phyloP scores from a whole-genome alignment of 2,888 invertebrate species.

The Notodonta ziczac region DNA sequence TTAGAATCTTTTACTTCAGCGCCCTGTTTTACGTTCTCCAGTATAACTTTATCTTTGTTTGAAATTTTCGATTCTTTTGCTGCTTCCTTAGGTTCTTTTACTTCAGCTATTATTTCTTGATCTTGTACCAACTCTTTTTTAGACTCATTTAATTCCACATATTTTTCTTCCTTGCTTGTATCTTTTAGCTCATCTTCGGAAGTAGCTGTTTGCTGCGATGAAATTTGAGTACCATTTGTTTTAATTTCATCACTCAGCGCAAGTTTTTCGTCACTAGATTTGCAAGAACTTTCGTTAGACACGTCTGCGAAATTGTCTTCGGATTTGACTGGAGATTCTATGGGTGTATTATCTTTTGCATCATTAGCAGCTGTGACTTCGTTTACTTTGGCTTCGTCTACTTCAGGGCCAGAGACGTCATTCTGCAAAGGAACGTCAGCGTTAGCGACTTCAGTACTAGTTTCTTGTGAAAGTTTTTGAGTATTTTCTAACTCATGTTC shows the following conservation, averaged over 20 bases:
- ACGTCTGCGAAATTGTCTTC: conserved; percentile 73
- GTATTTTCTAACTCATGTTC: conserved; percentile 50
- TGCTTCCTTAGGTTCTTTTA: conserved; percentile 21
- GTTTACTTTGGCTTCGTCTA: conserved; percentile 11
- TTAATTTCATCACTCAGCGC: conserved; percentile 9
- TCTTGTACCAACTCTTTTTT: conserved; percentile 1
- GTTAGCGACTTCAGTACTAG: conserved; percentile 13
- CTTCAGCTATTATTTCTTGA: conserved; percentile 21
- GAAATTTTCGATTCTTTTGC: conserved; percentile 22
- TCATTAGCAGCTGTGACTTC: conserved; percentile 12
- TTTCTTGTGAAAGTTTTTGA: conserved; percentile 11
- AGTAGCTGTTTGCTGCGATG: neutral
- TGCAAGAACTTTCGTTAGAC: conserved; percentile 66
- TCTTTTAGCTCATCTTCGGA: conserved; percentile 7
- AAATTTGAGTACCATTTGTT: conserved; percentile 1
- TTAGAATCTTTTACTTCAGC: conserved; percentile 30
- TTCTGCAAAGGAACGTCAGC: neutral
- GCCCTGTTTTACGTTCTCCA: conserved; percentile 21
- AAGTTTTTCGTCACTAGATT: conserved; percentile 46
- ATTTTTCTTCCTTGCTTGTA: neutral
- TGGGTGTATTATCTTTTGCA: conserved; percentile 45
- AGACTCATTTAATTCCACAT: neutral
- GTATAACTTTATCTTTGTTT: conserved; percentile 22
- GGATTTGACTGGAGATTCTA: conserved; percentile 64
- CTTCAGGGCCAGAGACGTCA: neutral